phyloP scores from a whole-genome alignment of 2,888 invertebrate genomes.

The Drosophila kanekoi region DNA sequence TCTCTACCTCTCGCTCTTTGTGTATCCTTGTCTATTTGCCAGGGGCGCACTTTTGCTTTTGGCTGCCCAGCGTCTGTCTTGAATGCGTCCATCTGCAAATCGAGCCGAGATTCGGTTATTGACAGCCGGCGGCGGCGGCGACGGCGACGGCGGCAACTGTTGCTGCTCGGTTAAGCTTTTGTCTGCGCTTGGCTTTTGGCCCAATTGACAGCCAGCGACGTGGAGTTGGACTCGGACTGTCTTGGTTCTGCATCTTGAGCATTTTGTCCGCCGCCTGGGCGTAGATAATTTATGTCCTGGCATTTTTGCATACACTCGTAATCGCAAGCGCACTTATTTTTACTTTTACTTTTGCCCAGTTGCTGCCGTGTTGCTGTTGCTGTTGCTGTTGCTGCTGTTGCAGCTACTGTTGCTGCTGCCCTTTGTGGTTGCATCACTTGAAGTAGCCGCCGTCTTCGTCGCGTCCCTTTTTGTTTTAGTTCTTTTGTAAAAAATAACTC shows the following conservation, averaged over 20 bases:
- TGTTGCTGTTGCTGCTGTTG: constrained; percentile 17
- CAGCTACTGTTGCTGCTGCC: constrained; percentile 25
- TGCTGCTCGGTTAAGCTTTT: constrained; percentile 27
- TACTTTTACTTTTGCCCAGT: constrained; percentile 75
- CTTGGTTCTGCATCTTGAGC: constrained; percentile 24
- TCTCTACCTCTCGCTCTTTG: constrained; percentile 8
- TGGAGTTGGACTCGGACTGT: constrained; percentile 23
- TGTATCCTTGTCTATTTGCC: constrained; percentile 50
- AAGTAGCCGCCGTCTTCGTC: constrained; percentile 48
- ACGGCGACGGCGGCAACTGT: constrained; percentile 8
- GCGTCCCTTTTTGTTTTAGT: constrained; percentile 61
- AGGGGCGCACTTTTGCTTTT: constrained; percentile 71
- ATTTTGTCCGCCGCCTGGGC: constrained; percentile 73
- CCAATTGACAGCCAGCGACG: constrained; percentile 65
- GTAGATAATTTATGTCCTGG: constrained; percentile 78
- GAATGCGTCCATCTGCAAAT: constrained; percentile 49
- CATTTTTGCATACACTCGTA: constrained; percentile 65
- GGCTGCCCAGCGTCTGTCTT: constrained; percentile 40
- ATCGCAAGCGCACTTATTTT: constrained; percentile 63
- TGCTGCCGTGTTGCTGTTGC: constrained; percentile 18
- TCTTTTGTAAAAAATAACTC: constrained; percentile 82
- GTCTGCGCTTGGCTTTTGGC: constrained; percentile 25
- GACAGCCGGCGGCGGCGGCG: constrained; percentile 54
- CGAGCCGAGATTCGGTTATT: constrained; percentile 69
- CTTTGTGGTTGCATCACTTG: constrained; percentile 61